Base-by-base conservation (phyloP, 2,797 vertebrate species). In the Scolopax bukidnonensis region DNA sequence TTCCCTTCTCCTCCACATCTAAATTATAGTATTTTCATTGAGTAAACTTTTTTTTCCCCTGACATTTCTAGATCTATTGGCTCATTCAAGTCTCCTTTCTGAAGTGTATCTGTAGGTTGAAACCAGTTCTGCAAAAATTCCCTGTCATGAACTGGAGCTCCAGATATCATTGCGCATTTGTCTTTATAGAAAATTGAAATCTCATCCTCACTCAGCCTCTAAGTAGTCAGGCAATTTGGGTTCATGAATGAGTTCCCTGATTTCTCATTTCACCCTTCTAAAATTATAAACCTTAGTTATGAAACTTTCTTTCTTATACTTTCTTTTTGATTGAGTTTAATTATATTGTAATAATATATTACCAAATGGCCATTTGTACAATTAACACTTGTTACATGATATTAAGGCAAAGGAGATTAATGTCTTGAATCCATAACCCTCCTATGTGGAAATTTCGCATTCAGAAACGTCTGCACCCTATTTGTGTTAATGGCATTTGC, bases 1-100 rank as follows among this genome's bases (percentile, higher is more conserved):
- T 48, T 48, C 10, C 8, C 6, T 30, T 32, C 30, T 6, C 12
- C 13, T 23, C 0, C 0, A 8, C 5, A 12, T n/a, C 27, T n/a
- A 41, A 70, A 41, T 80, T 67, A 51, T 6, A 67, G 7, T 1
- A 70, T 85, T 18, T 69, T 80, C 36, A 56, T 20, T 40, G 11
- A 73, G 21, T 14, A 38, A 38, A 38, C 3, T 25, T 2, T 16
- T 88, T 75, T 80, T 79, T 76, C 18, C 7, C 16, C 30, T 47
- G 9, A 60, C 14, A 47, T 69, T 69, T 84, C 19, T 65, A 56
- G 25, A n/a, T 14, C 21, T 63, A 11, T 11, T 84, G 30, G 28
- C 13, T 81, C 13, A 40, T 36, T 5, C 21, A 71, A 40, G 5
- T 69, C 43, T 54, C 5, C 18, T 77, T 73, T 90, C 38, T 78